A percentile compares a stretch with the other conserved stretches of the same genome.
Evolutionary conservation across 2,888 invertebrate genomes (phyloP).

Genomic region (Cantharis flavilabris): DNA sequence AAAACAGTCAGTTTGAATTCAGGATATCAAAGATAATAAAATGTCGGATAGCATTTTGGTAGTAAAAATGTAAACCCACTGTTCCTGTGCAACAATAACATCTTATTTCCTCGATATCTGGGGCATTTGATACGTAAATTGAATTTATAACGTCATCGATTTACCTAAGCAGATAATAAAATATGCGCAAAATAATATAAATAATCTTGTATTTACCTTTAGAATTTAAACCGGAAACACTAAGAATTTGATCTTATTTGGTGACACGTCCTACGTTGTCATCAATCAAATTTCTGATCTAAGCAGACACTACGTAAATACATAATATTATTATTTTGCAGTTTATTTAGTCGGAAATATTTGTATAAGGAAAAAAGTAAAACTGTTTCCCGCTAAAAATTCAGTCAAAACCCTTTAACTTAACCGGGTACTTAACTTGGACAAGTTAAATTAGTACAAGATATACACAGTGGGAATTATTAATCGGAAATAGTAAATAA

Average conservation of each 20-base stretch:
- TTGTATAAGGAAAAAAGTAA: too few species aligned
- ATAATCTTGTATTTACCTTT: not conserved
- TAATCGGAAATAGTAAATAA: constrained; percentile 10
- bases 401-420: too few species aligned
- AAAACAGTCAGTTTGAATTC: not conserved
- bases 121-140: not conserved
- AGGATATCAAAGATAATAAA: constrained; percentile 6
- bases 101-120: not conserved
- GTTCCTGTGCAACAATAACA: not conserved
- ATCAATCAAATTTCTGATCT: not conserved
- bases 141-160: not conserved
- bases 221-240: not conserved
- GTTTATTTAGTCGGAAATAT: too few species aligned
- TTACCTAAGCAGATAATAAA: not conserved
- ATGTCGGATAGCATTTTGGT: not conserved
- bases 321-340: too few species aligned
- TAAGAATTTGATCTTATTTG: not conserved
- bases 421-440: not conserved
- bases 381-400: too few species aligned
- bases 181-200: not conserved
- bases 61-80: not conserved
- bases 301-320: too few species aligned
- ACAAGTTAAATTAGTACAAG: not conserved
- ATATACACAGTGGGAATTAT: not conserved
- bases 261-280: not conserved